A percentile compares a stretch with the other conserved stretches of the same genome.
phyloP scores from a whole-genome alignment of 2,113 vertebrate species.

The Furnarius figulus region DNA sequence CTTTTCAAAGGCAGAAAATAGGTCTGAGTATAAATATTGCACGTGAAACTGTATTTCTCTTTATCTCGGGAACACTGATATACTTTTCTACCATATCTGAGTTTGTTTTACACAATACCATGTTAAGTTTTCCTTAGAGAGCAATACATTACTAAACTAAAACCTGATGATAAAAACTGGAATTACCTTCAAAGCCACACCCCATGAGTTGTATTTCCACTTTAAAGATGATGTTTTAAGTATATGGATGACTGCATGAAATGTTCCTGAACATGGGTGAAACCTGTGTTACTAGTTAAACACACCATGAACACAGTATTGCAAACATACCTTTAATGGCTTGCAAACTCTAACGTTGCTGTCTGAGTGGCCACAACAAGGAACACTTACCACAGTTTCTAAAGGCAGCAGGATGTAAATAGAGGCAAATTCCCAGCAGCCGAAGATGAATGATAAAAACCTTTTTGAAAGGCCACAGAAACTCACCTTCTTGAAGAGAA shows the following conservation, averaged over 20 bases:
- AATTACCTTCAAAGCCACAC: not conserved
- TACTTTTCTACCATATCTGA: conserved; percentile 13
- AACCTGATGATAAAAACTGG: conserved; percentile 34
- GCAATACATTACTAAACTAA: conserved; percentile 21
- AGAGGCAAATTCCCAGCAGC: not conserved
- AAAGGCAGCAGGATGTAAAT: not conserved
- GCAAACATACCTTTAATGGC: not conserved
- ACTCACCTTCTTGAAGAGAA: not conserved
- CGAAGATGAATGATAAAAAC: not conserved
- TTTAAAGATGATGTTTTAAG: not conserved
- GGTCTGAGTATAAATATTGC: not conserved
- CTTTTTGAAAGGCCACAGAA: not conserved
- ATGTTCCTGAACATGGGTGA: not conserved
- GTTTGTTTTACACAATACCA: conserved; percentile 1
- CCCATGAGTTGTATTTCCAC: not conserved
- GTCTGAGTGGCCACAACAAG: not conserved
- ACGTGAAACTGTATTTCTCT: not conserved
- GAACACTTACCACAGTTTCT: not conserved
- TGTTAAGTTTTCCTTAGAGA: not conserved
- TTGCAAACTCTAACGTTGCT: not conserved
- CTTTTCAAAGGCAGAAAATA: not conserved
- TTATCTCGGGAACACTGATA: conserved; percentile 11
- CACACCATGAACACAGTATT: not conserved
- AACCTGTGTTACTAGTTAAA: not conserved
- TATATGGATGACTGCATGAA: not conserved